A percentile compares a stretch with the other conserved stretches of the same genome.
Conservation (phyloP, 2,113 vertebrate species). For the Cynocephalus volans region DNA sequence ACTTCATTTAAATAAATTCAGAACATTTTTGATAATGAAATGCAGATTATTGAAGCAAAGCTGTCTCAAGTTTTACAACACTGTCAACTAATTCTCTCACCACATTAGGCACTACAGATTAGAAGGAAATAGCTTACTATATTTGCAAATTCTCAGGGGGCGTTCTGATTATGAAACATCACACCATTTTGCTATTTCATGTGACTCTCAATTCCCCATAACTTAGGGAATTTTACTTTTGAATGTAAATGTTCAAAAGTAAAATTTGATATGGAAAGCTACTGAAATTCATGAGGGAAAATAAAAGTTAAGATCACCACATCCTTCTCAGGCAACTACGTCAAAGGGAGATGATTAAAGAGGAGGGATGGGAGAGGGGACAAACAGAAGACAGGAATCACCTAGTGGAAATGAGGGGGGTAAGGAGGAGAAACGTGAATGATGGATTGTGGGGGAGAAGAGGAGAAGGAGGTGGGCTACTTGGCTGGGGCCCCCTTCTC, state of each 20-base stretch:
- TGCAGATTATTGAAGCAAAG: not conserved
- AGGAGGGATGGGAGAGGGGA: not conserved
- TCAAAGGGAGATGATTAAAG: not conserved
- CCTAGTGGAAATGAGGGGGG: not conserved
- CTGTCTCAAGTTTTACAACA: not conserved
- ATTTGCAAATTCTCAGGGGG: not conserved
- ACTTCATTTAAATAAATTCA: conserved; percentile 30
- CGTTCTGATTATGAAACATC: not conserved
- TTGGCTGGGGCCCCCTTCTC: not conserved
- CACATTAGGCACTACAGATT: not conserved
- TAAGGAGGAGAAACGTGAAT: not conserved
- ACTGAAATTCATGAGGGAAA: not conserved
- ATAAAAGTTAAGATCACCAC: not conserved
- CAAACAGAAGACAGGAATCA: accelerated
- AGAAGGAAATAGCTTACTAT: not conserved
- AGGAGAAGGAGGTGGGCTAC: no score
- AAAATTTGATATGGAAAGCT: not conserved
- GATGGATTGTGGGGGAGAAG: no score
- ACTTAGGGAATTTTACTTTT: not conserved
- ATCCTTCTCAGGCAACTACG: not conserved
- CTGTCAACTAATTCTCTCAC: not conserved
- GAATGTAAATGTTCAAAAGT: not conserved
- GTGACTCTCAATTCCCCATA: not conserved
- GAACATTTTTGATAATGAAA: not conserved
- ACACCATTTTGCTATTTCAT: not conserved